Conservation (phyloP, 2,797 vertebrate species). For the Karalla daura region DNA sequence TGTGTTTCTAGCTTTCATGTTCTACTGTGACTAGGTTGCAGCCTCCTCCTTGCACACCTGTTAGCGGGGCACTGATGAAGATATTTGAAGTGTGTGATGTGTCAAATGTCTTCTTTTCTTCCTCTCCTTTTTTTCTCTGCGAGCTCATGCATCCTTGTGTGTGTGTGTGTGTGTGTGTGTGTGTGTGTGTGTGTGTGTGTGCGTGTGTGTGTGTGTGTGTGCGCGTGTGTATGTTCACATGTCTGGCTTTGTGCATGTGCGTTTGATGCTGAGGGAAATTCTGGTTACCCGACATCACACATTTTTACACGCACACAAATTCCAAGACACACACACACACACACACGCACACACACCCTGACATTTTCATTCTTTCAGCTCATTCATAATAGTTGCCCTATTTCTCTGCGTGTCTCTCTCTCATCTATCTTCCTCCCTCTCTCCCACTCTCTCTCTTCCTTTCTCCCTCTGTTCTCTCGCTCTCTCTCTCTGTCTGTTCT, state of each 20-base stretch:
- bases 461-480: slow-evolving; percentile 13
- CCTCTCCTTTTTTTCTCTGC: not conserved
- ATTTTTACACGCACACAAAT: slow-evolving; percentile 2
- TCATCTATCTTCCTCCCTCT: not conserved
- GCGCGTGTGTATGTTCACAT: not conserved
- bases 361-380: slow-evolving; percentile 60
- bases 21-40: slow-evolving; percentile 16
- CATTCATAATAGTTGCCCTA: slow-evolving; percentile 55
- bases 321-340: not conserved
- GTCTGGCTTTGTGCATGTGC: not conserved
- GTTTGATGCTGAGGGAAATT: slow-evolving; percentile 58
- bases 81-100: slow-evolving; percentile 57
- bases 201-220: not conserved
- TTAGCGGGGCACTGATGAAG: slow-evolving; percentile 41
- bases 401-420: slow-evolving; percentile 16
- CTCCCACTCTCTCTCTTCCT: not conserved
- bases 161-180: not conserved
- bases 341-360: slow-evolving; percentile 26
- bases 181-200: not conserved
- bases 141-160: not conserved
- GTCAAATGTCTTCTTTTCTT: slow-evolving; percentile 32
- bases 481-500: slow-evolving; percentile 19
- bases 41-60: slow-evolving; percentile 56
- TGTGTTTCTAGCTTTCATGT: slow-evolving; percentile 46
- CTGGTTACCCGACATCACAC: slow-evolving; percentile 47